Evolutionary conservation across 2,888 invertebrate genomes (phyloP), one percentile per base, ranked within the genome.

Genomic region (Anoncus sp.): DNA sequence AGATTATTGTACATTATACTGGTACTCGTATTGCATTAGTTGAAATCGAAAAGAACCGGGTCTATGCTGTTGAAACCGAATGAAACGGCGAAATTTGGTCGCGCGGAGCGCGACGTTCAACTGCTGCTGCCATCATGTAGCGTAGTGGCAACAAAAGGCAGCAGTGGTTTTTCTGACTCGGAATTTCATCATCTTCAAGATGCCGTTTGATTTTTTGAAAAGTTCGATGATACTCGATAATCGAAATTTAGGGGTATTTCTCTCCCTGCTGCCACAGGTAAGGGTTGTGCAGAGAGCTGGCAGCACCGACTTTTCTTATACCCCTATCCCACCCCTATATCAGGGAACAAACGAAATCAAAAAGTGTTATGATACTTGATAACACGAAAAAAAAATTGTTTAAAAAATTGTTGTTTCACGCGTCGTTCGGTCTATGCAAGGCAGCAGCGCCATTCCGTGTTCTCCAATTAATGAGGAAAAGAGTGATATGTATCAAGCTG

Each of bases 161-260:
- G 59, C 59, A 59, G 40, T 43, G 43, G 40, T 40, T 59, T 59
- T 59, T 59, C 59, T 40, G 14, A 59, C 14, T 40, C 57, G 18
- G 57, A 57, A 57, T 18, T 57, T 57, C 35, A 22, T 38, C 14
- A 40, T 35, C 57, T 57, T 57, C 18, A 35, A 18, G 16, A 38
- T 35, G 38, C n/a, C 18, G 2, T 57, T 57, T 57, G 31, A 12
- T 35, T 57, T 57, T 57, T 57, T 57, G 35, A 35, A 18, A 16
- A 57, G 35, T 9, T 57, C 57, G 59, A 59, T 22, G 9, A 40
- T 59, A 20, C 18, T 59, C 14, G 12, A 59, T 40, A 22, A 18
- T 57, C 4, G 22, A 5, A 22, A 14, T 16, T 14, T 14, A 14
- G 40, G 1, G 7, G 20, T 40, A 12, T 22, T 40, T 59, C 20